These are phyloP conservation scores for Cuniculus paca DNA, from an alignment of 2,797 vertebrate genomes.

Conservation along the genomic window DNA sequence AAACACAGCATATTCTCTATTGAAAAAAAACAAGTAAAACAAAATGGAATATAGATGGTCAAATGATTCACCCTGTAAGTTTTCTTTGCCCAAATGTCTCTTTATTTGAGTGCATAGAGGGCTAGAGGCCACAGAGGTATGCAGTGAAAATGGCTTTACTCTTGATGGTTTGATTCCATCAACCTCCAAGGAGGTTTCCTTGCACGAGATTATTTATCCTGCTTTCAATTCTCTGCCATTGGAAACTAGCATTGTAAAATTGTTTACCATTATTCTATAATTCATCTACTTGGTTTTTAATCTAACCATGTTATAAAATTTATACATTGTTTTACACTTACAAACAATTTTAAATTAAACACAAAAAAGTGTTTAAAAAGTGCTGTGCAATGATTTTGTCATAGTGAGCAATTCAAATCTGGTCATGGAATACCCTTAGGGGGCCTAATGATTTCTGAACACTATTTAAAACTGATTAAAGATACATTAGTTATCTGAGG, in stretches of 20 bases:
- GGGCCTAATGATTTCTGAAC: background rate
- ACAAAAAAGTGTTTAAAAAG: background rate
- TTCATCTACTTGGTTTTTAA: background rate
- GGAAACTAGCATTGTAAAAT: background rate
- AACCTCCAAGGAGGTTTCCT: background rate
- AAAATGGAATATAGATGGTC: background rate
- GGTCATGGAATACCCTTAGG: background rate
- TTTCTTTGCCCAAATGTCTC: background rate
- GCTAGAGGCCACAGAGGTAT: background rate
- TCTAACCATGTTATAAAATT: background rate
- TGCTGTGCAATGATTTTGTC: background rate
- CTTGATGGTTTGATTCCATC: background rate
- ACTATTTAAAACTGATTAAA: constrained; percentile 22
- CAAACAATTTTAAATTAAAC: background rate
- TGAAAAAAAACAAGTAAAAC: background rate
- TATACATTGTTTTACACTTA: background rate
- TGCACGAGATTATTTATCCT: background rate
- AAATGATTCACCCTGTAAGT: background rate
- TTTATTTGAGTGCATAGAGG: background rate
- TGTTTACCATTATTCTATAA: background rate
- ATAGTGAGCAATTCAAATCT: background rate
- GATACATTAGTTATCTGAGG: background rate
- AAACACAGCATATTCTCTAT: background rate
- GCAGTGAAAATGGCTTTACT: background rate
- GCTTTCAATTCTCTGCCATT: background rate